Percentiles rank a stretch among this genome's conserved stretches.
Evolutionary conservation across 2,113 vertebrate species (phyloP).

Genomic region (Scophthalmus maximus): DNA sequence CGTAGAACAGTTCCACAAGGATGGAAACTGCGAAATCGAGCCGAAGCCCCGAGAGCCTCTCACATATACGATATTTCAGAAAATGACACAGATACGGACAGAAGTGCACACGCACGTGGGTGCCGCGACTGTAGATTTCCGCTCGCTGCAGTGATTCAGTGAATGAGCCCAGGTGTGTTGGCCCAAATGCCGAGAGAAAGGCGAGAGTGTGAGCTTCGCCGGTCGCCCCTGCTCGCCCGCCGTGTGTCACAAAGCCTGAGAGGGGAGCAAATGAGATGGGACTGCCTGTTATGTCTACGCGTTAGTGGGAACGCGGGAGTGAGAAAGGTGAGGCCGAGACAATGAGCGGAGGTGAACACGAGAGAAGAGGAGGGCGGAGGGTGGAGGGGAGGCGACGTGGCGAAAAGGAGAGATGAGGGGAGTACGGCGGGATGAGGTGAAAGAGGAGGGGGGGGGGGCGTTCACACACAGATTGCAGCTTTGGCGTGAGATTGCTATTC

Average conservation of each 20-base stretch:
- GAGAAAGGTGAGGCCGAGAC: conserved; percentile 13
- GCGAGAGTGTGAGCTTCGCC: too few species aligned
- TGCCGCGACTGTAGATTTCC: too few species aligned
- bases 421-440: not conserved
- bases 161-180: conserved; percentile 26
- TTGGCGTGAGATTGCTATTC: conserved; percentile 44
- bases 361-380: not conserved
- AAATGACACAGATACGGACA: too few species aligned
- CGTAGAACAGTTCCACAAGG: too few species aligned
- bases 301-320: not conserved
- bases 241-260: conserved; percentile 47
- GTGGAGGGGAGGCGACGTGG: conserved; percentile 12
- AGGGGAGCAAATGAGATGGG: conserved; percentile 64
- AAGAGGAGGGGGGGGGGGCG: not conserved
- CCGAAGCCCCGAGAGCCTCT: too few species aligned
- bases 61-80: too few species aligned
- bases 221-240: too few species aligned
- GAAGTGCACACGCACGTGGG: too few species aligned
- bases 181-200: too few species aligned
- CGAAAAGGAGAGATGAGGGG: not conserved
- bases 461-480: conserved; percentile 13
- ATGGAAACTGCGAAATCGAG: too few species aligned
- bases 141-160: conserved; percentile 21
- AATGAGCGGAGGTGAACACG: not conserved
- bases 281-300: conserved; percentile 12